A percentile compares a stretch with the other conserved stretches of the same genome.
Evolutionary conservation across 2,888 invertebrate species (phyloP).

Genomic region (Creontiades dilutus): DNA sequence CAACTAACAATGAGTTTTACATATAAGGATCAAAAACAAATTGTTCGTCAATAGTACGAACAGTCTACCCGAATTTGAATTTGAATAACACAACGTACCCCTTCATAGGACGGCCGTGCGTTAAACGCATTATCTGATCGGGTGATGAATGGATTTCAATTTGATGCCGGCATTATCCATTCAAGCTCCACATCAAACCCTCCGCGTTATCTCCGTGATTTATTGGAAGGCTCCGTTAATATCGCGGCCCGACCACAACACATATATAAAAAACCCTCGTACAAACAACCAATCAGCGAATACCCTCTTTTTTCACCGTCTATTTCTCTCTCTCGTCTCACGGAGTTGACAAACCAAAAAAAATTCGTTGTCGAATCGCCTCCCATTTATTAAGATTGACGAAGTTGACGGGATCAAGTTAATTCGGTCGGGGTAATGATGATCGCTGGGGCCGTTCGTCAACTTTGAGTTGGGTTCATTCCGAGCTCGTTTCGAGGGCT

Average conservation of each 20-base stretch:
- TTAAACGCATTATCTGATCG: not conserved
- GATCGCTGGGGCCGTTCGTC: slow-evolving; percentile 40
- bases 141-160: slow-evolving; percentile 25
- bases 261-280: not conserved
- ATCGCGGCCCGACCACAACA: not conserved
- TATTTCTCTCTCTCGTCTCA: not conserved
- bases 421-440: slow-evolving; percentile 24
- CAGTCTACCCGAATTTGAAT: no score
- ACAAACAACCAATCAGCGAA: not conserved
- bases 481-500: not conserved
- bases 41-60: no score
- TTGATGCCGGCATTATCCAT: slow-evolving; percentile 19
- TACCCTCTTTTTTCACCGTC: no score
- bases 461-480: not conserved
- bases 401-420: slow-evolving; percentile 13
- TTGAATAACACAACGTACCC: no score
- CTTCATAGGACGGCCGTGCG: not conserved
- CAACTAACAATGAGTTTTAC: no score
- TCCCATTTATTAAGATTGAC: slow-evolving; percentile 1
- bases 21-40: no score
- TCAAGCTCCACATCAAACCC: not conserved
- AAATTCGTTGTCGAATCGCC: not conserved
- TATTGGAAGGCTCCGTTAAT: not conserved
- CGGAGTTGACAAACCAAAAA: not conserved
- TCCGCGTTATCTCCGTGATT: not conserved